phyloP scores from a whole-genome alignment of 92 coral and sea anemone species.

The Pocillopora meandrina region DNA sequence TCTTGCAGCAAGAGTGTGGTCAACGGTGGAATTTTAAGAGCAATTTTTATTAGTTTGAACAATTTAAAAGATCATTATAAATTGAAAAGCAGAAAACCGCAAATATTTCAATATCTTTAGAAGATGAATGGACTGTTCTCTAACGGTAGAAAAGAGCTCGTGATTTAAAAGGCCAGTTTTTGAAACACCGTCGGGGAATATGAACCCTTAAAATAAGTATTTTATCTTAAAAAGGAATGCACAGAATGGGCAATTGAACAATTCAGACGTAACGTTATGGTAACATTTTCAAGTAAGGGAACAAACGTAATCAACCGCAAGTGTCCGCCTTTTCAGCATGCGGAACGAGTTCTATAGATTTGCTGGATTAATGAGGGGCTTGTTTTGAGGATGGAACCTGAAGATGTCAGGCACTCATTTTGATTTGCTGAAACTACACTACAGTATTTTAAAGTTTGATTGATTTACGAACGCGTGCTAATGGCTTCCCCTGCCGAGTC shows the following conservation, averaged over 20 bases:
- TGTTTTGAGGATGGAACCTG: background rate
- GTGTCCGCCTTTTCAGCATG: no score
- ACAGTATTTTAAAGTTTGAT: background rate
- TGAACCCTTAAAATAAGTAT: background rate
- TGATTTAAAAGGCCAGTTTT: background rate
- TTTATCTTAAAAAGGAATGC: background rate
- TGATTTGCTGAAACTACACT: background rate
- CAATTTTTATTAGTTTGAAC: background rate
- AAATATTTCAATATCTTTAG: background rate
- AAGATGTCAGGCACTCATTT: background rate
- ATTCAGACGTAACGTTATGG: background rate
- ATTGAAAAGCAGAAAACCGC: conserved; percentile 1
- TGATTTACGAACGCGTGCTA: background rate
- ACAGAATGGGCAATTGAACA: background rate
- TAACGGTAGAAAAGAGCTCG: background rate
- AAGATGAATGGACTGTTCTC: background rate
- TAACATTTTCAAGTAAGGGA: background rate
- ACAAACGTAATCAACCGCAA: no score
- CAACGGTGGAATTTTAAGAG: no score
- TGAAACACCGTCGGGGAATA: background rate
- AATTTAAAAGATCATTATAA: background rate
- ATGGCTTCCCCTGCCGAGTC: conserved; percentile 20
- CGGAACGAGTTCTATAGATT: background rate
- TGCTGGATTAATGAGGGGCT: background rate
- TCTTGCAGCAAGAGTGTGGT: no score